Evolutionary conservation across 1,140 invertebrate species (phyloP).

Genomic region (Scylla paramamosain): DNA sequence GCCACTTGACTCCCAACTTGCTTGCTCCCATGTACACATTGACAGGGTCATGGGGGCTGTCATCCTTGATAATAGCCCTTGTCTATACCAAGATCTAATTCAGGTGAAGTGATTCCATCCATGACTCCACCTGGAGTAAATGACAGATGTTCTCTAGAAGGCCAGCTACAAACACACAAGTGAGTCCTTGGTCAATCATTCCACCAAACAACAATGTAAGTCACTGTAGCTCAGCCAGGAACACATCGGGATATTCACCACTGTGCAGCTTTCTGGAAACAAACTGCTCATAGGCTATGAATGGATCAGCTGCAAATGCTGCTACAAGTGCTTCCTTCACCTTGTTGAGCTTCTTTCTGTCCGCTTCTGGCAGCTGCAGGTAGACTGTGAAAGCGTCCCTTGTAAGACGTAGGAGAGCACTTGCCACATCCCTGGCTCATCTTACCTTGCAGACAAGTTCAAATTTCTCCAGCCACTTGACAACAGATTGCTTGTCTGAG

Average conservation of each 20-base stretch:
- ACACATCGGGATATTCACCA: conserved; percentile 33
- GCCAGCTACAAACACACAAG: conserved; percentile 33
- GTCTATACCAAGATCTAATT: neutral
- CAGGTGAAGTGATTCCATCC: conserved; percentile 38
- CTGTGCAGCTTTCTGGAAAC: neutral
- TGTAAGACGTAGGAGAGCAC: conserved; percentile 36
- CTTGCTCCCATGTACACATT: neutral
- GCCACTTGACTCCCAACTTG: neutral
- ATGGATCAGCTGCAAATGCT: conserved; percentile 44
- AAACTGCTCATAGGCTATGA: conserved; percentile 17
- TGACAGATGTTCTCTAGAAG: neutral
- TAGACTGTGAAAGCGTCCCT: conserved; percentile 43
- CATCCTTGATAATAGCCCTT: neutral
- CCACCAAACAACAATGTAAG: conserved; percentile 28
- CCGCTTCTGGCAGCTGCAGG: conserved; percentile 24
- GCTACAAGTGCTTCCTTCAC: conserved; percentile 23
- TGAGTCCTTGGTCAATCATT: neutral
- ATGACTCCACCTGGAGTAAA: neutral
- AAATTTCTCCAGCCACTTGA: neutral
- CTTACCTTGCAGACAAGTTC: neutral
- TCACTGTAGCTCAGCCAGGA: conserved; percentile 17
- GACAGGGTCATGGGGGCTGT: too few relatives aligned
- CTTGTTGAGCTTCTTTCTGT: conserved; percentile 15
- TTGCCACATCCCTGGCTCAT: conserved; percentile 24
- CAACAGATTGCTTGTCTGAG: neutral